These are phyloP conservation scores for human DNA, from an alignment of 2,113 vertebrate species.

Conservation along the genomic window DNA sequence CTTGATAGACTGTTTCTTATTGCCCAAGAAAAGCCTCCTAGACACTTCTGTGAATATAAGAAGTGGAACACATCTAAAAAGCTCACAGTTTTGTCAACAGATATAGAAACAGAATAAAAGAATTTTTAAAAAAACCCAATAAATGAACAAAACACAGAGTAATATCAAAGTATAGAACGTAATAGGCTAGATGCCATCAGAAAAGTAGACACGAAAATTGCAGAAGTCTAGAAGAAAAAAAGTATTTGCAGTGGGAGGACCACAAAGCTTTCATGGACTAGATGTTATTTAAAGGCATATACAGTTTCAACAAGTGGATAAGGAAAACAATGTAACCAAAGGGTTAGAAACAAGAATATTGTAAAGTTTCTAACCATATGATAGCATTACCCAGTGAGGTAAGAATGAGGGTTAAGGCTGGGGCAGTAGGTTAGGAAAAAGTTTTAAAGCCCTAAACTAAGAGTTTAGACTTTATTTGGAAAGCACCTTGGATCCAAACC, in stretches of 20 bases:
- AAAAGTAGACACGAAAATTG: background rate
- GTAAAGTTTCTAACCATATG: background rate
- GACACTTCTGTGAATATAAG: background rate
- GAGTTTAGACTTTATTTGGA: background rate
- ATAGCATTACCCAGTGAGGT: background rate
- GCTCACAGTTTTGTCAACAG: background rate
- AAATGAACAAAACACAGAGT: background rate
- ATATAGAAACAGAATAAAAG: background rate
- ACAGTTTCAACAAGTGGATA: background rate
- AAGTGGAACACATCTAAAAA: background rate
- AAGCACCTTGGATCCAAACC: background rate
- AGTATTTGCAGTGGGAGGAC: background rate
- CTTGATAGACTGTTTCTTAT: background rate
- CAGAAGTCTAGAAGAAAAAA: background rate
- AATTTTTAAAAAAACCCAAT: background rate
- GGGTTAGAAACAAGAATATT: background rate
- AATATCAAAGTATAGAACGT: background rate
- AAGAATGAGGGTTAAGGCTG: background rate
- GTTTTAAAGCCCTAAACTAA: background rate
- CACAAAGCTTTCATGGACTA: background rate
- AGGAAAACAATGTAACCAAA: background rate
- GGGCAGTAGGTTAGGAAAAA: background rate
- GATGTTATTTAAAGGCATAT: background rate
- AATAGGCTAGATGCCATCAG: background rate
- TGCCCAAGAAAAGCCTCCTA: background rate